phyloP scores from a whole-genome alignment of 2,113 vertebrate genomes.

The Pseudorectes ferrugineus region DNA sequence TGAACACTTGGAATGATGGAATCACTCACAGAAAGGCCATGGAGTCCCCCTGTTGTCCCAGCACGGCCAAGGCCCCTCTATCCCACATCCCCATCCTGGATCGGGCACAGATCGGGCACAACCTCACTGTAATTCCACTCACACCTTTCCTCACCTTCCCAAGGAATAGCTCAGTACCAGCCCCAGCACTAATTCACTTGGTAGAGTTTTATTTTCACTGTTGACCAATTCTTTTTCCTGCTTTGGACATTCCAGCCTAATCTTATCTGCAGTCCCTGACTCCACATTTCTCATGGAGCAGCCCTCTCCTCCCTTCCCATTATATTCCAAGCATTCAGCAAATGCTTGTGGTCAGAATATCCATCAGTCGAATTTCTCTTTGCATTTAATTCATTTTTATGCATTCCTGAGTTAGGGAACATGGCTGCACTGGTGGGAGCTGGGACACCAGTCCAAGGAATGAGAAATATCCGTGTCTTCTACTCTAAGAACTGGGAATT shows the following conservation, averaged over 20 bases:
- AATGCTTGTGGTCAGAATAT: neutral
- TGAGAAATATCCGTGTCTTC: neutral
- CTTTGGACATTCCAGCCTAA: constrained; percentile 18
- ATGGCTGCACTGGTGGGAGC: neutral
- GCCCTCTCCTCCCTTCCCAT: neutral
- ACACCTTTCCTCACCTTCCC: neutral
- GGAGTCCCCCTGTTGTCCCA: neutral
- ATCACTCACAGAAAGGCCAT: accelerated
- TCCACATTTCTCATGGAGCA: neutral
- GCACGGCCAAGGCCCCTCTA: neutral
- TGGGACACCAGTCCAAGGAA: neutral
- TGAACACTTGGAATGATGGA: neutral
- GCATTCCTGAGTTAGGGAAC: neutral
- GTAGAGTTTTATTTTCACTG: neutral
- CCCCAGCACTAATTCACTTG: neutral
- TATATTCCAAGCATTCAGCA: neutral
- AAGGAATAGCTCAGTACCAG: neutral
- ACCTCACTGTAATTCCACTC: neutral
- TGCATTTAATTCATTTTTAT: neutral
- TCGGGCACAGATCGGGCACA: neutral
- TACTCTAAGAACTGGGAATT: neutral
- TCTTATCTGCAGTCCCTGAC: constrained; percentile 6
- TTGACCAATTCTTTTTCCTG: neutral
- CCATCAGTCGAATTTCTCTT: neutral
- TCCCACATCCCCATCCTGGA: neutral